Percentiles rank a stretch among this genome's conserved stretches.
Evolutionary conservation across 2,888 invertebrate species (phyloP).

Genomic region (Philaethria dido): DNA sequence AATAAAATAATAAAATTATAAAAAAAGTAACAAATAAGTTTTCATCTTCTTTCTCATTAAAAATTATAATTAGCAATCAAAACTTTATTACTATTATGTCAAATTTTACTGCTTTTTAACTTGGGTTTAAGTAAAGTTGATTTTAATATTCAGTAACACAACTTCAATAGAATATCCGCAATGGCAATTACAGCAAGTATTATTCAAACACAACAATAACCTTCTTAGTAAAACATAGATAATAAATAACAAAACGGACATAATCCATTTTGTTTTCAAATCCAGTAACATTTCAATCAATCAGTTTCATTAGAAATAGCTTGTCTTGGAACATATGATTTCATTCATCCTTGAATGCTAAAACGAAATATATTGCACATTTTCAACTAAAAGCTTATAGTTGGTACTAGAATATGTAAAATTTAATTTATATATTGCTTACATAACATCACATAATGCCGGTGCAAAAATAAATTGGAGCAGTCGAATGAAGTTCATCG

Average conservation of each 20-base stretch:
- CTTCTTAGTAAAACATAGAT: constrained; percentile 20
- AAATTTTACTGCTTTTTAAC: no score
- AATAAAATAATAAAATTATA: no score
- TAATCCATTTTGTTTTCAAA: constrained; percentile 42
- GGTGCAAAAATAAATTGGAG: not conserved
- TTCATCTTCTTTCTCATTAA: no score
- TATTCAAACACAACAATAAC: constrained; percentile 24
- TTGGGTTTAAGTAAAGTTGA: not conserved
- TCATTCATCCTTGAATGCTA: constrained; percentile 38
- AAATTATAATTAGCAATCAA: no score
- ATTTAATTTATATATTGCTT: not conserved
- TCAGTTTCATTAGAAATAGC: constrained; percentile 38
- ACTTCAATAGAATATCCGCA: not conserved
- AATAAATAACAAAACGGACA: constrained; percentile 36
- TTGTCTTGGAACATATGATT: constrained; percentile 37
- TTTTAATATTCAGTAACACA: not conserved
- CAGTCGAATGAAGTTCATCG: not conserved
- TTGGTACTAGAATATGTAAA: not conserved
- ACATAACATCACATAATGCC: not conserved
- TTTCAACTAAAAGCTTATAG: constrained; percentile 2
- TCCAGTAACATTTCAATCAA: constrained; percentile 37
- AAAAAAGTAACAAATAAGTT: no score
- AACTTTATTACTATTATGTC: no score
- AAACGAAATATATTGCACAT: constrained; percentile 14
- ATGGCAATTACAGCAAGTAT: not conserved